Base-by-base conservation (phyloP, 2,797 vertebrate species). In the Characodon lateralis region DNA sequence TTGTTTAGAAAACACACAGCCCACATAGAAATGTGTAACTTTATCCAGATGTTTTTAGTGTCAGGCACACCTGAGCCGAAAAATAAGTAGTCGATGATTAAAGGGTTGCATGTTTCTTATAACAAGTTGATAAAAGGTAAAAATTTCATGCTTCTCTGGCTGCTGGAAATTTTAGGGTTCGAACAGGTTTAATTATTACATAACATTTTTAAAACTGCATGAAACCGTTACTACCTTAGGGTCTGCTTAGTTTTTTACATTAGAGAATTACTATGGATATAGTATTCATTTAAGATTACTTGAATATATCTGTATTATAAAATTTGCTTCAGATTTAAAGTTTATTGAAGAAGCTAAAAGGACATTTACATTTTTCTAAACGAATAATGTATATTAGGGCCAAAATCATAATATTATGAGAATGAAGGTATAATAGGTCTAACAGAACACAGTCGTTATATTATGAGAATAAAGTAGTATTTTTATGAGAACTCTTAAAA, bases 1-100 rank as follows among this genome's bases (percentile, higher is more conserved):
- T 71, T 46, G 71, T 71, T 39, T 83, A 43, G 71, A 58, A 85
- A 87, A 76, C 48, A 51, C 74, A 79, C 31, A 86, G 81, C 31
- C 8, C 71, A 24, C 20, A 80, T 80, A 69, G 59, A 80, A 76
- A 78, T 10, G 24, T 50, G 63, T 71, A 83, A 78, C 76, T 78
- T 80, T 61, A 78, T 78, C 69, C 31, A 7, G 41, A 51, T 8
- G 55, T 61, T 74, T 50, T 51, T 66, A 56, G 26, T 10, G 0
- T 82, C 63, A 76, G 53, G 74, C 48, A 68, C 16, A 59, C 43
- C 65, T n/a, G 26, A 61, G 31, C 59, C 26, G 22, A 82, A 84
- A 79, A 0, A 55, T 22, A 31, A 58, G 35, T 4, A 76, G n/a
- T 13, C 7, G 5, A 8, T 43, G 39, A 43, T 46, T 14, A 46